Conservation (phyloP, 2,888 invertebrate species). For the Dinocampus coccinellae region DNA sequence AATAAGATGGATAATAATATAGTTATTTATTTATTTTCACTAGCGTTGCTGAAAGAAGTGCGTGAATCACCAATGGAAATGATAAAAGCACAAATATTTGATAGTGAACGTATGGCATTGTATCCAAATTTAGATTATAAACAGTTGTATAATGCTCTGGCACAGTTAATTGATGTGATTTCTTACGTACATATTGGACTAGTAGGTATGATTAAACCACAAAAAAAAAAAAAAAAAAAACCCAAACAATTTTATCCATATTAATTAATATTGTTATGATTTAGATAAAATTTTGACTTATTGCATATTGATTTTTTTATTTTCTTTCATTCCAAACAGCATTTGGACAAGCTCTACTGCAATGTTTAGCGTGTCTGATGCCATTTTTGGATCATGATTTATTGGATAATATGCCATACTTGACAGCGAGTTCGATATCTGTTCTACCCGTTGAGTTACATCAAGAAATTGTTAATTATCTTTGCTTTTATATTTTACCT, state of each 20-base stretch:
- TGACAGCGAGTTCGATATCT: conserved; percentile 94
- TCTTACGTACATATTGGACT: conserved; percentile 91
- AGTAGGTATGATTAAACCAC: conserved; percentile 77
- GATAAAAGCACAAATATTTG: conserved; percentile 88
- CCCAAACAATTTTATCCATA: no score
- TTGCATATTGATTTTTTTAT: not conserved
- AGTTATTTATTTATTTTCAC: conserved; percentile 40
- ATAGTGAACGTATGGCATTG: conserved; percentile 87
- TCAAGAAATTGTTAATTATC: conserved; percentile 93
- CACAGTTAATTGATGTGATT: conserved; percentile 93
- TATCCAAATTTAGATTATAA: conserved; percentile 98
- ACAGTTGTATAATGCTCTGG: conserved; percentile 91
- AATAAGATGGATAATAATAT: conserved; percentile 8
- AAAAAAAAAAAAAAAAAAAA: conserved; percentile 17
- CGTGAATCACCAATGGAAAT: conserved; percentile 92
- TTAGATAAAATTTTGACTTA: no score
- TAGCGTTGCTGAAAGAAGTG: conserved; percentile 95
- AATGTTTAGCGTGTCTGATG: conserved; percentile 93
- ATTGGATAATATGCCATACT: conserved; percentile 94
- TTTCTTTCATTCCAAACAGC: conserved; percentile 72
- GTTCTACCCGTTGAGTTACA: conserved; percentile 91
- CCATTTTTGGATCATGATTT: conserved; percentile 97
- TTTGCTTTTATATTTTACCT: conserved; percentile 96
- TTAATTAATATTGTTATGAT: no score
- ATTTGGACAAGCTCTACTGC: conserved; percentile 93